A percentile compares a stretch with the other conserved stretches of the same genome.
These are phyloP conservation scores for Balanococcus diminutus DNA, from an alignment of 2,888 invertebrate species.

Conservation along the genomic window DNA sequence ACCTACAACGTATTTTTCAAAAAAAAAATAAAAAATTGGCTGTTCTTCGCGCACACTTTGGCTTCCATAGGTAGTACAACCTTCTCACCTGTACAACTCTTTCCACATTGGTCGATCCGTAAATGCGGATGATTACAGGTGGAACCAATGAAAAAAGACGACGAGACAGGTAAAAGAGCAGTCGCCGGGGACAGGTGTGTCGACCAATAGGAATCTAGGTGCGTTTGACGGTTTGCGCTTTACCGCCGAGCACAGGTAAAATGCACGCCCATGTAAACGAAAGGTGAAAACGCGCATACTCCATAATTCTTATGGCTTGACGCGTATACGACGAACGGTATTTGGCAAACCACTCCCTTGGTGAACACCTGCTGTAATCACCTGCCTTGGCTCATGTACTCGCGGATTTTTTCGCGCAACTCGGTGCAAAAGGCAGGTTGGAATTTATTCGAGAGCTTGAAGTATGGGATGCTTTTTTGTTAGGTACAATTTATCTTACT, in stretches of 20 bases:
- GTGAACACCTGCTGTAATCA: neutral
- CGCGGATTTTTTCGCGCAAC: neutral
- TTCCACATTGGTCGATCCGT: neutral
- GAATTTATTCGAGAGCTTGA: neutral
- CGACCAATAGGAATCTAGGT: slow-evolving; percentile 2
- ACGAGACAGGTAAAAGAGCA: neutral
- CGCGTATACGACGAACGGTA: neutral
- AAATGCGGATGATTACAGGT: neutral
- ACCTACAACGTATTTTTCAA: no score
- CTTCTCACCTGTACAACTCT: neutral
- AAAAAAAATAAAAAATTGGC: no score
- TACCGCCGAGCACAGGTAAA: slow-evolving; percentile 12
- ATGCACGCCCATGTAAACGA: slow-evolving; percentile 31
- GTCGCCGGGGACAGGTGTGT: slow-evolving; percentile 6
- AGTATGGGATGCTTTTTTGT: no score
- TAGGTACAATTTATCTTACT: no score
- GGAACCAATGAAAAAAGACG: neutral
- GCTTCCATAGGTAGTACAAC: neutral
- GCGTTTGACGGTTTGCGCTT: slow-evolving; percentile 8
- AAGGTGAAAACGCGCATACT: slow-evolving; percentile 42
- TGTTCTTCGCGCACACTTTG: neutral
- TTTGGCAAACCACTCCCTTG: slow-evolving; percentile 32
- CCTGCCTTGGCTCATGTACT: neutral
- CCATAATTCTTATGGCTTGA: slow-evolving; percentile 11
- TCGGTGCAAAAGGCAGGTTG: neutral